Evolutionary conservation across 1,140 invertebrate species (phyloP), one percentile per base, ranked within the genome.

Genomic region (Acromyrmex heyeri): DNA sequence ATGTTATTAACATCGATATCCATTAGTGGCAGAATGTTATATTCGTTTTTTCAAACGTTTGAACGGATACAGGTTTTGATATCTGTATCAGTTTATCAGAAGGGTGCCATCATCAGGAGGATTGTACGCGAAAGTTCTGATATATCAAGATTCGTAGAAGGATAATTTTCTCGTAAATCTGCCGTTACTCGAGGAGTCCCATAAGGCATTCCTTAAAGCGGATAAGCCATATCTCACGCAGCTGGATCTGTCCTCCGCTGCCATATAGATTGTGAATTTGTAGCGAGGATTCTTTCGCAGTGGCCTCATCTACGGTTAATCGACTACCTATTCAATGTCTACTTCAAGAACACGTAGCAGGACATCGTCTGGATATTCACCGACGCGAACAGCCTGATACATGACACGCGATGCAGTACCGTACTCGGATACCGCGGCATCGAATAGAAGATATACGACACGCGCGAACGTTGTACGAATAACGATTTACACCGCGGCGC

Each of bases 381-480:
- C 34, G 57, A 70, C 57, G 70, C 57, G 55, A 75, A 30, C 70
- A 55, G 81, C 14, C 50, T 70, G 78, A 81, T 81, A 81, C 78
- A 81, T 44, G 78, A 81, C 78, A 81, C 78, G 78, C 78, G 78
- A 81, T 81, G 64, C 78, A 70, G 34, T 18, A 6, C 64, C 34
- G 30, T 70, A 70, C 64, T 57, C 8, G 64, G 50, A 57, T 81
- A 44, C 48, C 30, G 21, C 64, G 78, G 64, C 64, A 69, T 81
- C 78, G 64, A 81, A 81, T 70, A 57, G 78, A 81, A 81, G 78
- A 81, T 81, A 81, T 81, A 81, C 64, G 64, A 70, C 64, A 81
- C 64, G 78, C 50, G 78, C 64, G 78, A 70, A 70, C 50, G 50
- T 81, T 81, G 78, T 81, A 81, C 64, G 78, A 81, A 81, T 81